Conservation (phyloP, 1,140 invertebrate genomes). For the Battus philenor region DNA sequence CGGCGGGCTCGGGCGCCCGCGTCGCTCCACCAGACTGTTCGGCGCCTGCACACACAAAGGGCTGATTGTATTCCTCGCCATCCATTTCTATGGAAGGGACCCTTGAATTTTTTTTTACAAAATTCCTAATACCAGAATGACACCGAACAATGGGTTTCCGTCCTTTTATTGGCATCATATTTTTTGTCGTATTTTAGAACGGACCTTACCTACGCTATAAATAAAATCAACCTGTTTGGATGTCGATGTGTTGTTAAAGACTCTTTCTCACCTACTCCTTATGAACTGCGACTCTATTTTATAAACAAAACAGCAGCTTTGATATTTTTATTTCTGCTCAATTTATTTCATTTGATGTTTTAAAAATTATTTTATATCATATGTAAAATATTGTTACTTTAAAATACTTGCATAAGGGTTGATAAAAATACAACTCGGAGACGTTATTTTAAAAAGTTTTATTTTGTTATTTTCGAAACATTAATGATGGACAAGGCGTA, state of each 20-base stretch:
- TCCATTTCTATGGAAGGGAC: conserved; percentile 51
- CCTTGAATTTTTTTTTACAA: conserved; percentile 53
- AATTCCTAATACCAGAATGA: conserved; percentile 67
- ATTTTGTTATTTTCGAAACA: too few species aligned
- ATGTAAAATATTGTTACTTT: too few species aligned
- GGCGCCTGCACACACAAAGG: conserved; percentile 70
- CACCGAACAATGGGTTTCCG: conserved; percentile 73
- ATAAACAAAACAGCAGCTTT: too few species aligned
- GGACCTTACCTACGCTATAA: conserved; percentile 56
- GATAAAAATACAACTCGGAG: too few species aligned
- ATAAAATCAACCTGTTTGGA: conserved; percentile 67
- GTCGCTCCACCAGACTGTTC: conserved; percentile 62
- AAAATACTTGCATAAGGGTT: too few species aligned
- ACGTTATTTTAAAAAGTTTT: too few species aligned
- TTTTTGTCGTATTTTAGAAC: conserved; percentile 63
- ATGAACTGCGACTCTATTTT: conserved; percentile 6
- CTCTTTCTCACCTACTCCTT: conserved; percentile 15
- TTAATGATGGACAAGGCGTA: too few species aligned
- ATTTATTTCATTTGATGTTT: too few species aligned
- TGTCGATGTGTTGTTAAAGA: conserved; percentile 17
- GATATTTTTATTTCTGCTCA: too few species aligned
- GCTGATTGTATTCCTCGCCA: conserved; percentile 61
- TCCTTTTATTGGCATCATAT: conserved; percentile 75
- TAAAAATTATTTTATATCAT: too few species aligned
- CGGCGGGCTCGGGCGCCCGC: conserved; percentile 39